These are phyloP conservation scores for Yponomeuta plumbellus DNA, from an alignment of 2,888 invertebrate genomes.

Conservation along the genomic window DNA sequence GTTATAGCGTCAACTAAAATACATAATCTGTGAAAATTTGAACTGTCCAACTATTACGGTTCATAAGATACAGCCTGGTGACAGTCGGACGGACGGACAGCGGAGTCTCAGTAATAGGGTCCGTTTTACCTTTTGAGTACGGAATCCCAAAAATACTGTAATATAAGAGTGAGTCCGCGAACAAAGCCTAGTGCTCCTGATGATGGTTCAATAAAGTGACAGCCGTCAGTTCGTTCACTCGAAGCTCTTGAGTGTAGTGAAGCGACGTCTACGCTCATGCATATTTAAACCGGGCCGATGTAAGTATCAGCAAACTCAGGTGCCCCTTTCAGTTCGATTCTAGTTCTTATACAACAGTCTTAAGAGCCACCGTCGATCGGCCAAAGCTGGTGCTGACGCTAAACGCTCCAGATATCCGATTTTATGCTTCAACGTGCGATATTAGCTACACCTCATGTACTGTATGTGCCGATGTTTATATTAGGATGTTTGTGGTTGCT, in stretches of 20 bases:
- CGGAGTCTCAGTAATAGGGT: too few species aligned
- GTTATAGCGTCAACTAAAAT: too few species aligned
- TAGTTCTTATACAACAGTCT: too few species aligned
- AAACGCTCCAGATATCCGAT: conserved; percentile 66
- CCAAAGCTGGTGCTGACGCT: conserved; percentile 22
- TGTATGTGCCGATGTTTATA: background rate
- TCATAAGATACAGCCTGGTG: too few species aligned
- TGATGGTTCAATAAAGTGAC: conserved; percentile 31
- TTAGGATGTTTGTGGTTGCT: background rate
- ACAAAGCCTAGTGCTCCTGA: background rate
- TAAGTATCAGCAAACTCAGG: background rate
- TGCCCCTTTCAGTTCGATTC: conserved; percentile 21
- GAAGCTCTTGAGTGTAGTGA: conserved; percentile 31
- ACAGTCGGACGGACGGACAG: too few species aligned
- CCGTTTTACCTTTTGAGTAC: too few species aligned
- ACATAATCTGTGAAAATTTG: too few species aligned
- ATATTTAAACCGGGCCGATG: conserved; percentile 67
- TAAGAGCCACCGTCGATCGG: too few species aligned
- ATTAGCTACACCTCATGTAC: conserved; percentile 30
- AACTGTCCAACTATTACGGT: too few species aligned
- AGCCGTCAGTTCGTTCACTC: conserved; percentile 46
- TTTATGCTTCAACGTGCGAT: conserved; percentile 56
- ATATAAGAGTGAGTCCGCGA: background rate
- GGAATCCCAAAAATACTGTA: too few species aligned
- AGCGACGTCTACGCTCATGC: conserved; percentile 47